Base-by-base conservation (phyloP, 2,888 invertebrate species). In the Philhelius pedissequus region DNA sequence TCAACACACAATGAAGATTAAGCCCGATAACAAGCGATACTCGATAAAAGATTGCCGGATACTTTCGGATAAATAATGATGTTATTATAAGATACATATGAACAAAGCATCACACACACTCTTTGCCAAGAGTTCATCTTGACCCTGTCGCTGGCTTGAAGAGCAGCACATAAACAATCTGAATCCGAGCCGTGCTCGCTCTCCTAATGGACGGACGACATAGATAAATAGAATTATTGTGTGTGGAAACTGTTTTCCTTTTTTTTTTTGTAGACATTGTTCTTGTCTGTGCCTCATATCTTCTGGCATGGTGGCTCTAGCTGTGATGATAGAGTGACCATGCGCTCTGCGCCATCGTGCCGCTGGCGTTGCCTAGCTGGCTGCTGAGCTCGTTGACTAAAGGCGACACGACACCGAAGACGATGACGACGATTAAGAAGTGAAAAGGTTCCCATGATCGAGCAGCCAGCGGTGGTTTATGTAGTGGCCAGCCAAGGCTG, bases 181-280 rank as follows among this genome's bases (percentile, higher is more conserved):
- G 79, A 62, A 83, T 83, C 58, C 50, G 74, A 62, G 52, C 78
- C 64, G 56, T 64, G 74, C 43, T 66, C 58, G 79, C 79, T 83
- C 79, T 64, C 83, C 74, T 83, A 83, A 83, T 83, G 74, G 83
- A 83, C 83, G 74, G 69, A 69, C 83, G 83, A 83, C 83, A 83
- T 83, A 83, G 79, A 83, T 83, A 79, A 83, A 83, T 83, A 79
- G 83, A 79, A 79, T 83, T 83, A 83, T 83, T 83, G 83, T 83
- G 79, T 83, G 79, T 83, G 83, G 83, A 83, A 69, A 74, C 43
- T 66, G 54, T 68, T 60, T 76, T 68, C 22, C 27, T 64, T 32
- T 35, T 43, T 80, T 68, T 43, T 80, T 68, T 74, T 71, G 6
- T 40, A 27, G 27, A 50, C 38, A 77, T 76, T 83, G 78, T 83